Conservation (phyloP, 2,113 vertebrate genomes). For the Mormoops blainvillei region DNA sequence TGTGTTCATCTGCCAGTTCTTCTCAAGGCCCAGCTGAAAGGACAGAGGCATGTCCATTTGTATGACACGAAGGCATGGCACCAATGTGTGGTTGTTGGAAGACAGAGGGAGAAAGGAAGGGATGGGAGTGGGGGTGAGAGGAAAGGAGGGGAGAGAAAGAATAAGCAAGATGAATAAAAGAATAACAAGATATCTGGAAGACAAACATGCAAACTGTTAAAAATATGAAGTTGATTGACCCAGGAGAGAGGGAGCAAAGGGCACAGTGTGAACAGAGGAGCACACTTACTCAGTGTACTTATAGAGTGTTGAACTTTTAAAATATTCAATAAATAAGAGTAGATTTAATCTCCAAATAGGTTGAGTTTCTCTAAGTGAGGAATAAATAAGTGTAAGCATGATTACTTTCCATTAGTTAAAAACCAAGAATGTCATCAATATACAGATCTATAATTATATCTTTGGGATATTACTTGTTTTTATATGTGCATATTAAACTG, state of each 20-base stretch:
- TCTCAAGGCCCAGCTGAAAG: slow-evolving; percentile 91
- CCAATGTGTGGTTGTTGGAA: rapidly evolving
- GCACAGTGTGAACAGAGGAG: background rate
- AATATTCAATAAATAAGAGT: background rate
- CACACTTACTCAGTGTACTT: background rate
- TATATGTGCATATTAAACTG: background rate
- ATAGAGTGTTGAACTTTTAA: background rate
- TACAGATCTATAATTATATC: background rate
- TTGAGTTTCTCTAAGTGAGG: background rate
- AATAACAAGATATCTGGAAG: background rate
- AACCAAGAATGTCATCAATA: background rate
- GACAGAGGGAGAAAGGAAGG: background rate
- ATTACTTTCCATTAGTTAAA: background rate
- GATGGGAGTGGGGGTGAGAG: background rate
- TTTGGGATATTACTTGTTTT: background rate
- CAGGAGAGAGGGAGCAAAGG: background rate
- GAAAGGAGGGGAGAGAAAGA: background rate
- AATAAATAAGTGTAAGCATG: background rate
- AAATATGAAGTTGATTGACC: background rate
- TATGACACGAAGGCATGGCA: background rate
- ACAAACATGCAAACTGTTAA: background rate
- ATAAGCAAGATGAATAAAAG: background rate
- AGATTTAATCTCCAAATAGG: background rate
- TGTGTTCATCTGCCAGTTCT: slow-evolving; percentile 93
- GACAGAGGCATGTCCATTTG: background rate